phyloP scores from a whole-genome alignment of 2,888 invertebrate genomes.

The Lycocerus yunnanus region DNA sequence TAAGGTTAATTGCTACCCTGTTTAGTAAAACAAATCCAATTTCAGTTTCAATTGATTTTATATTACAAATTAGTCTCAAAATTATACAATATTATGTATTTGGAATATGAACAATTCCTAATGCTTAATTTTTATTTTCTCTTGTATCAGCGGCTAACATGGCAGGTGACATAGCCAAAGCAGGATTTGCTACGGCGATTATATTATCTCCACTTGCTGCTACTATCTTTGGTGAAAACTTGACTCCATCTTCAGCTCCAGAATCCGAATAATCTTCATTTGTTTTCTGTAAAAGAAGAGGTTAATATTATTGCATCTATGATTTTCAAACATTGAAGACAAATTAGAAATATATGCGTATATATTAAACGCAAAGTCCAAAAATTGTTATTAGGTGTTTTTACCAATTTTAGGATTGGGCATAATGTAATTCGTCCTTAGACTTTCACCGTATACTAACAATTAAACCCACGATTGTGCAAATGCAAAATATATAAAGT shows the following conservation, averaged over 20 bases:
- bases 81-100: not conserved
- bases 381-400: too few relatives aligned
- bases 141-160: slow-evolving; percentile 38
- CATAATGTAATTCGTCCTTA: too few relatives aligned
- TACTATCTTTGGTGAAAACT: slow-evolving; percentile 63
- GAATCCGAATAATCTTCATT: slow-evolving; percentile 41
- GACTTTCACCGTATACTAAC: too few relatives aligned
- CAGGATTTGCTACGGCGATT: slow-evolving; percentile 88
- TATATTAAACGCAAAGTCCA: too few relatives aligned
- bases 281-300: slow-evolving; percentile 40
- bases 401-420: too few relatives aligned
- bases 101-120: not conserved
- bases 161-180: slow-evolving; percentile 67
- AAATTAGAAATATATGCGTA: too few relatives aligned
- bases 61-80: not conserved
- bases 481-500: too few relatives aligned
- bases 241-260: slow-evolving; percentile 50
- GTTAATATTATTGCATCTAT: slow-evolving; percentile 2
- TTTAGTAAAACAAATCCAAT: not conserved
- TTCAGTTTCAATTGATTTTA: not conserved
- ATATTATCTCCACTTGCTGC: slow-evolving; percentile 85
- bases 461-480: too few relatives aligned
- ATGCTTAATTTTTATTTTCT: slow-evolving; percentile 11
- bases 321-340: too few relatives aligned
- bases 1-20: too few relatives aligned